Base-by-base conservation (phyloP, 1,140 invertebrate species). In the Bombus balteatus region DNA sequence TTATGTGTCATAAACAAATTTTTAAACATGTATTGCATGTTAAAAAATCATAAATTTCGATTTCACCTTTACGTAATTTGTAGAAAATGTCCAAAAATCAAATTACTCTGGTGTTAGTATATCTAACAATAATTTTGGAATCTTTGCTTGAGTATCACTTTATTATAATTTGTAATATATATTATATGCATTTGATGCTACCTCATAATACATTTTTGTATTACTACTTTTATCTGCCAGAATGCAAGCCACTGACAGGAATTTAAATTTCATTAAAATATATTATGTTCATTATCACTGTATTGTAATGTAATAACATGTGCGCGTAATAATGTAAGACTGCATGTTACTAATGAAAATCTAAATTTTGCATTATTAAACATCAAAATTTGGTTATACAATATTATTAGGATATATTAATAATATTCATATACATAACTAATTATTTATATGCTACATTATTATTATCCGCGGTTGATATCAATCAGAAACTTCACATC, bases 201-300 rank as follows among this genome's bases (percentile, higher is more conserved):
- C 6, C 22, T 73, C 37, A 53, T 41, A 65, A 73, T 74, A 73
- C 28, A 65, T 34, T 70, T 70, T 75, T 65, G 22, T 65, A 43
- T 73, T 73, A 81, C 81, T 12, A 87, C 68, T 91, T 90, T 77
- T 83, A 90, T 90, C 91, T 92, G 91, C 90, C 91, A 87, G 83
- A 85, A 91, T 90, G 91, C 90, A 90, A 91, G 87, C 91, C 91
- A 92, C 89, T 72, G 90, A 91, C 65, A 88, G 79, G 71, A 78
- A 79, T 71, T 76, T 80, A 39, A 84, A 53, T 87, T 79, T 66
- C 34, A 85, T 66, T 65, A 74, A 85, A 53, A 85, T 68, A 81
- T 81, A 47, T 80, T 43, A 66, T 66, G 53, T 80, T 87, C 59
- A 73, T 66, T 74, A 84, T 78, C 41, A 75, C 59, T 79, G 43